Percentiles rank a stretch among this genome's conserved stretches.
phyloP scores from a whole-genome alignment of 1,140 invertebrate genomes.

The Listronotus oregonensis region DNA sequence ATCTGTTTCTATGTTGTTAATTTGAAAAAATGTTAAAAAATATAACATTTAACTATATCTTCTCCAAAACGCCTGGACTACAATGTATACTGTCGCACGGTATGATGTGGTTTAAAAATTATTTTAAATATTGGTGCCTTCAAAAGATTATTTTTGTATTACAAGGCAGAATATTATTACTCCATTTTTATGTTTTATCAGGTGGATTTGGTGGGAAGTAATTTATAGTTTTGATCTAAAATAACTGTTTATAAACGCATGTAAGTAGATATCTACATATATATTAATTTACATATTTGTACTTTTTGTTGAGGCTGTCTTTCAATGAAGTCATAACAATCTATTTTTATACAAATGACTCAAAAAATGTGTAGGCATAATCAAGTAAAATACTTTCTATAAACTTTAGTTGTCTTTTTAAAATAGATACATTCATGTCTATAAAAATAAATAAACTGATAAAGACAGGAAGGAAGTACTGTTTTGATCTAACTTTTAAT shows the following conservation, averaged over 20 bases:
- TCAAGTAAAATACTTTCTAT: neutral
- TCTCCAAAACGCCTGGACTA: neutral
- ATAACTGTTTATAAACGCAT: neutral
- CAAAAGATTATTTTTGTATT: constrained; percentile 6
- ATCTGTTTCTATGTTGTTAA: too few relatives aligned
- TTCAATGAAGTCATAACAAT: neutral
- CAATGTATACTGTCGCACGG: neutral
- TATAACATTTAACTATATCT: neutral
- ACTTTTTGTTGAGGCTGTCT: neutral
- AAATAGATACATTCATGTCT: neutral
- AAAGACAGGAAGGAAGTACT: too few relatives aligned
- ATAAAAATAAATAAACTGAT: too few relatives aligned
- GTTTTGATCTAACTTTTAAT: too few relatives aligned
- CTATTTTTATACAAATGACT: constrained; percentile 25
- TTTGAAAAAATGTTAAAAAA: too few relatives aligned
- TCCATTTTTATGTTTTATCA: neutral
- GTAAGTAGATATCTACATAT: neutral
- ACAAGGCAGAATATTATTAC: neutral
- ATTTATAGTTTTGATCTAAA: neutral
- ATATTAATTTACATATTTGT: neutral
- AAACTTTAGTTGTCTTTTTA: neutral
- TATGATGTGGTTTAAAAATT: constrained; percentile 15
- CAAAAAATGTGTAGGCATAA: constrained; percentile 16
- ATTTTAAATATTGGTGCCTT: constrained; percentile 14
- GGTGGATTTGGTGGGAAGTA: neutral